Evolutionary conservation across 1,140 invertebrate genomes (phyloP).

Genomic region (Zaprionus inermis): DNA sequence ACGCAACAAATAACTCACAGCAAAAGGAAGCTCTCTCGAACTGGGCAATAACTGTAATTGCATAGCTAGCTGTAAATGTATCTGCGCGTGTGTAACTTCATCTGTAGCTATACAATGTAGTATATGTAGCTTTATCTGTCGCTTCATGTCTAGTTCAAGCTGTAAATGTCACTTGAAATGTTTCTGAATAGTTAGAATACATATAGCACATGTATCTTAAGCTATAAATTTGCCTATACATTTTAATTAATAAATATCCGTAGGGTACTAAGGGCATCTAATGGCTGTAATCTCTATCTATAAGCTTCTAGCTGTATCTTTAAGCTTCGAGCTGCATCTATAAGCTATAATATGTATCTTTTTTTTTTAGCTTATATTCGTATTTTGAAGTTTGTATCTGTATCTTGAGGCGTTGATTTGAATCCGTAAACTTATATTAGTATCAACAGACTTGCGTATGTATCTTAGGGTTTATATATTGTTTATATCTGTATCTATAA

Average conservation of each 20-base stretch:
- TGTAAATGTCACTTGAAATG: background rate
- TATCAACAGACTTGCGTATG: too few species aligned
- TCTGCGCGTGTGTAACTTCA: conserved; percentile 1
- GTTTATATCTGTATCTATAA: background rate
- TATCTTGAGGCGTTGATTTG: too few species aligned
- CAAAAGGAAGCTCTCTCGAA: conserved; percentile 6
- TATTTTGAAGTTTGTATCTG: background rate
- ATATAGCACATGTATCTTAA: background rate
- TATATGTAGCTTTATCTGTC: background rate
- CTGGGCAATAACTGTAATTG: conserved; percentile 30
- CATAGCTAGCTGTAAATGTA: conserved; percentile 20
- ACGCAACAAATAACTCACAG: conserved; percentile 31
- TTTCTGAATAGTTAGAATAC: background rate
- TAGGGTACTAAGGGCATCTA: rapidly evolving
- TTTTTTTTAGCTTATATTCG: background rate
- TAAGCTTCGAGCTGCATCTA: background rate
- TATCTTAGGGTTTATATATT: too few species aligned
- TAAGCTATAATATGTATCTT: background rate
- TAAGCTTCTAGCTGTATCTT: background rate
- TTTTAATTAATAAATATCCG: background rate
- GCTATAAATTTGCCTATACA: background rate
- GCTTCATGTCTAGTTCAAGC: too few species aligned
- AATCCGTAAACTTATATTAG: background rate
- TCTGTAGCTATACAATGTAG: background rate
- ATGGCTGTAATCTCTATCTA: background rate